phyloP scores from a whole-genome alignment of 2,888 invertebrate genomes.

The Papilio protenor region DNA sequence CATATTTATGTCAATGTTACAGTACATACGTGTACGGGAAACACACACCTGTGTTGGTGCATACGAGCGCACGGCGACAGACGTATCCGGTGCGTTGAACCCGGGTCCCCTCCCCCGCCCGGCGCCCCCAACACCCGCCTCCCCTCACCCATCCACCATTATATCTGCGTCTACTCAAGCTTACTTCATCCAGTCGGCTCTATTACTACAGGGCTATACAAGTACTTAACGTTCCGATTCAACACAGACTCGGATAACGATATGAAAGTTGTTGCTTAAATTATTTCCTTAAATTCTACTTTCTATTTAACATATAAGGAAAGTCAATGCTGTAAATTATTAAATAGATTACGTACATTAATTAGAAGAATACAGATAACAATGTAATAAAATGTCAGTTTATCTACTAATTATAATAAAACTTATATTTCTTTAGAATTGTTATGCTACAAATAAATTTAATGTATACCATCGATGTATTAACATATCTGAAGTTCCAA shows the following conservation, averaged over 20 bases:
- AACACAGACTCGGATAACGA: constrained; percentile 5
- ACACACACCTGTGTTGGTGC: constrained; percentile 71
- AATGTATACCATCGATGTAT: background rate
- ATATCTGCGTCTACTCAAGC: constrained; percentile 53
- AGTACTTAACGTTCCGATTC: constrained; percentile 60
- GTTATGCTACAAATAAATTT: background rate
- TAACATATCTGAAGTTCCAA: background rate
- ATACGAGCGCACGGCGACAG: constrained; percentile 69
- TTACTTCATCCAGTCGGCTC: constrained; percentile 61
- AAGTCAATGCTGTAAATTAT: background rate
- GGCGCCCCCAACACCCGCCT: constrained; percentile 44
- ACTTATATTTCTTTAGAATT: background rate
- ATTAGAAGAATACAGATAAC: background rate
- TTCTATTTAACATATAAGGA: background rate
- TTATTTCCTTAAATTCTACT: background rate
- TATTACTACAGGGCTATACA: constrained; percentile 61
- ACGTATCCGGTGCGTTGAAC: constrained; percentile 83
- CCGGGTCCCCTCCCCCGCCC: constrained; percentile 60
- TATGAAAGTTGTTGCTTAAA: constrained; percentile 14
- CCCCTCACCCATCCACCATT: constrained; percentile 51
- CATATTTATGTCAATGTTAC: constrained; percentile 83
- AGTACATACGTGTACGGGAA: constrained; percentile 50
- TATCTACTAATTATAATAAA: constrained; percentile 3
- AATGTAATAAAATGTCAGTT: background rate
- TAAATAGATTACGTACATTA: background rate